These are phyloP conservation scores for Ptychobarbus kaznakovi DNA, from an alignment of 2,797 vertebrate species.

Conservation along the genomic window DNA sequence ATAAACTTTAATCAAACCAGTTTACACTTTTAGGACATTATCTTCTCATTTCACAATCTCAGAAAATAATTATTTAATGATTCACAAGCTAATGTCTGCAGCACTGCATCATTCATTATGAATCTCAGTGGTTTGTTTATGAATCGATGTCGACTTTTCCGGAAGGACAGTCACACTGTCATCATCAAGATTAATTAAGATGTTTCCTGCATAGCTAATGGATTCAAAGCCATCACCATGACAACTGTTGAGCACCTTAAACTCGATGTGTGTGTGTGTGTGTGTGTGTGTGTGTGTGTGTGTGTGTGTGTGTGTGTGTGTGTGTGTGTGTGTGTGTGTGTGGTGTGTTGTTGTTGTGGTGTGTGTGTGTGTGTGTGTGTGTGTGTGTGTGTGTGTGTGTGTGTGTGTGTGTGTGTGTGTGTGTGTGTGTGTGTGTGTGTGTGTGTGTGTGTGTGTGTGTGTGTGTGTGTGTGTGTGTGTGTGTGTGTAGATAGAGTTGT, in stretches of 20 bases:
- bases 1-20: slow-evolving; percentile 46
- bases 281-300: slow-evolving; percentile 37
- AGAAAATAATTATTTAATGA: slow-evolving; percentile 76
- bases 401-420: slow-evolving; percentile 38
- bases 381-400: slow-evolving; percentile 39
- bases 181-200: slow-evolving; percentile 86
- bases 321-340: slow-evolving; percentile 37
- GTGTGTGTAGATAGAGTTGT: slow-evolving; percentile 30
- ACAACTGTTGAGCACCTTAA: slow-evolving; percentile 62
- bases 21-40: slow-evolving; percentile 64
- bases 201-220: slow-evolving; percentile 74
- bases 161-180: slow-evolving; percentile 75
- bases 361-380: slow-evolving; percentile 39
- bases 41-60: slow-evolving; percentile 19
- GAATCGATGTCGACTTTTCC: slow-evolving; percentile 79
- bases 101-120: slow-evolving; percentile 74
- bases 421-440: slow-evolving; percentile 40
- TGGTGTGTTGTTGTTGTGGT: no score
- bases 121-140: slow-evolving; percentile 79
- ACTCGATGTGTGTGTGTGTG: slow-evolving; percentile 42
- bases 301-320: no score
- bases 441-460: slow-evolving; percentile 36
- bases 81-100: slow-evolving; percentile 69
- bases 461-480: slow-evolving; percentile 38
- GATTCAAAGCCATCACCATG: slow-evolving; percentile 61